phyloP scores from a whole-genome alignment of 2,888 invertebrate genomes.

The Noctua comes region DNA sequence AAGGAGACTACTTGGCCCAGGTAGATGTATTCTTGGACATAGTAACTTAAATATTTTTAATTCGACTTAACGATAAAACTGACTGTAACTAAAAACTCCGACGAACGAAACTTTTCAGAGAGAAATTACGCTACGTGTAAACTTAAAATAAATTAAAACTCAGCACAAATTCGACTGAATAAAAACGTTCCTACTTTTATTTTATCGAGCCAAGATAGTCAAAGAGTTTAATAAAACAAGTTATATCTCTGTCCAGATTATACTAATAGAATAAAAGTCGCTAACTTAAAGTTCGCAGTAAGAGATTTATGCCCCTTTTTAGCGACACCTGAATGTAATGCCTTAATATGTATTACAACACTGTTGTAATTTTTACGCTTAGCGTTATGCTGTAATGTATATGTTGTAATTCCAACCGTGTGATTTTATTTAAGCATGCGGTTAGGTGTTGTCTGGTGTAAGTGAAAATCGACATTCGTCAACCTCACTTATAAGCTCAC shows the following conservation, averaged over 20 bases:
- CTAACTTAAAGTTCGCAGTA: not conserved
- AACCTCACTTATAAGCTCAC: slow-evolving; percentile 13
- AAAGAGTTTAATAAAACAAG: slow-evolving; percentile 33
- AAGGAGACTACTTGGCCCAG: too few species aligned
- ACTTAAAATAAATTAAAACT: slow-evolving; percentile 18
- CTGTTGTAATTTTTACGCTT: not conserved
- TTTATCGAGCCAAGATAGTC: not conserved
- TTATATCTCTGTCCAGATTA: slow-evolving; percentile 5
- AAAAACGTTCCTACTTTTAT: slow-evolving; percentile 12
- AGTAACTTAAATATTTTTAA: not conserved
- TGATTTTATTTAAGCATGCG: not conserved
- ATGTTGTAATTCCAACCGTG: not conserved
- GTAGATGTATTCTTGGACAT: too few species aligned
- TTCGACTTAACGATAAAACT: not conserved
- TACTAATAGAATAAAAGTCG: slow-evolving; percentile 18
- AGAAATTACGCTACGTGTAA: not conserved
- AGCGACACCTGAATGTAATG: not conserved
- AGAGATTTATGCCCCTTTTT: slow-evolving; percentile 3
- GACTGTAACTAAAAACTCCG: not conserved
- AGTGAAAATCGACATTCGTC: slow-evolving; percentile 3
- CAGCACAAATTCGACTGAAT: not conserved
- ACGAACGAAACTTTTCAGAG: not conserved
- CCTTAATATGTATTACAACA: not conserved
- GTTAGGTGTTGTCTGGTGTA: not conserved
- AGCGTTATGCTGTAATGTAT: not conserved